These are phyloP conservation scores for Acleris laterana DNA, from an alignment of 2,888 invertebrate species.

Conservation along the genomic window DNA sequence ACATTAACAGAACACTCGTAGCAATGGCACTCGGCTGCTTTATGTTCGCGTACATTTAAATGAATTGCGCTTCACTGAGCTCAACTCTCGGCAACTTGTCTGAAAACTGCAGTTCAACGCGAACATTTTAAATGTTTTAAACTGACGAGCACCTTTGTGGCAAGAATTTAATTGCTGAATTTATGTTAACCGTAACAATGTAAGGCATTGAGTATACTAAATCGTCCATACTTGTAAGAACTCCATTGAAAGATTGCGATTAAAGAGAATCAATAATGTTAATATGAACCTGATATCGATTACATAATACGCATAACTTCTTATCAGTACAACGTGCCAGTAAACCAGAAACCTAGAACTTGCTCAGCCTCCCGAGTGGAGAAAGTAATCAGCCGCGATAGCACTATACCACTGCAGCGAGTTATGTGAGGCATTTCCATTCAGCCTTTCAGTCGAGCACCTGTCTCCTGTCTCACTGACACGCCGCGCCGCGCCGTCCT, in stretches of 20 bases:
- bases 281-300: background rate
- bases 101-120: background rate
- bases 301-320: slow-evolving; percentile 9
- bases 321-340: slow-evolving; percentile 20
- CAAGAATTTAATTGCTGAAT: background rate
- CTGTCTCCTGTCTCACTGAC: slow-evolving; percentile 24
- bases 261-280: background rate
- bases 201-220: background rate
- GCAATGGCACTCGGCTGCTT: slow-evolving; percentile 23
- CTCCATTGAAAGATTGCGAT: background rate
- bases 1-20: slow-evolving; percentile 16
- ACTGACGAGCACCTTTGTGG: background rate
- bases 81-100: slow-evolving; percentile 1
- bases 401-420: slow-evolving; percentile 14
- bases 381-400: slow-evolving; percentile 35
- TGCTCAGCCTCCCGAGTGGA: slow-evolving; percentile 20
- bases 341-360: slow-evolving; percentile 38
- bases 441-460: slow-evolving; percentile 34
- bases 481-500: slow-evolving; percentile 24
- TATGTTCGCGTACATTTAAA: slow-evolving; percentile 25
- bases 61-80: slow-evolving; percentile 20
- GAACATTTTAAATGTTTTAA: background rate
- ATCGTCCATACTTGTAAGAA: background rate
- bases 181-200: background rate
- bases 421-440: slow-evolving; percentile 21